phyloP scores from a whole-genome alignment of 2,113 vertebrate genomes.

The Microcebus tavaratra region DNA sequence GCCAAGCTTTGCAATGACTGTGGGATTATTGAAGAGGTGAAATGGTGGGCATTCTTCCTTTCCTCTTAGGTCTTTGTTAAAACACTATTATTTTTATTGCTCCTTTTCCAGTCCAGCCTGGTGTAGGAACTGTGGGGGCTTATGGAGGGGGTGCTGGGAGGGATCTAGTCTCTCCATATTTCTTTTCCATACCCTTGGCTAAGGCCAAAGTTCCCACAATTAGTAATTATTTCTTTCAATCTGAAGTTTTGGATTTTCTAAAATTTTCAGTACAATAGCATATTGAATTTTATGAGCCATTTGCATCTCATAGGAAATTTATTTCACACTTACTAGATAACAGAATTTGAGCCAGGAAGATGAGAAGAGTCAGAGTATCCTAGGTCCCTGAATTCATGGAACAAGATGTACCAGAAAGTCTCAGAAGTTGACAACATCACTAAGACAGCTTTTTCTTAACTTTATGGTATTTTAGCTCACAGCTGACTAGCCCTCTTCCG shows the following conservation, averaged over 20 bases:
- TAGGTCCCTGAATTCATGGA: neutral
- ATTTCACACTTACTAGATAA: constrained; percentile 40
- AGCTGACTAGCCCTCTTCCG: neutral
- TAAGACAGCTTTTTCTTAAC: neutral
- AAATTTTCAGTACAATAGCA: neutral
- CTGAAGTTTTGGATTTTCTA: neutral
- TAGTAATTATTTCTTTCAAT: constrained; percentile 35
- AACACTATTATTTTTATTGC: neutral
- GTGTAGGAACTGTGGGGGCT: neutral
- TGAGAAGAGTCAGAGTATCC: neutral
- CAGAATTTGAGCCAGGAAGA: constrained; percentile 23
- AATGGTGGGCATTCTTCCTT: neutral
- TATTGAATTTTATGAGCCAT: constrained; percentile 43
- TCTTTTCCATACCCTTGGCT: neutral
- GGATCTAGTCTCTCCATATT: neutral
- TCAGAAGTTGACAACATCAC: neutral
- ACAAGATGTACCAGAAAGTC: neutral
- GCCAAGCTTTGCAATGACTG: neutral
- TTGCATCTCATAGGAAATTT: constrained; percentile 45
- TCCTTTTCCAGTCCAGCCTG: neutral
- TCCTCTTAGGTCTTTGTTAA: neutral
- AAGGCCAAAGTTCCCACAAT: neutral
- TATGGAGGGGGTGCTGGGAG: neutral
- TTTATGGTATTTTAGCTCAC: neutral
- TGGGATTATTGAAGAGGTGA: neutral